Evolutionary conservation across 1,140 invertebrate genomes (phyloP), one percentile per base, ranked within the genome.

Genomic region (Trichoplusia ni): DNA sequence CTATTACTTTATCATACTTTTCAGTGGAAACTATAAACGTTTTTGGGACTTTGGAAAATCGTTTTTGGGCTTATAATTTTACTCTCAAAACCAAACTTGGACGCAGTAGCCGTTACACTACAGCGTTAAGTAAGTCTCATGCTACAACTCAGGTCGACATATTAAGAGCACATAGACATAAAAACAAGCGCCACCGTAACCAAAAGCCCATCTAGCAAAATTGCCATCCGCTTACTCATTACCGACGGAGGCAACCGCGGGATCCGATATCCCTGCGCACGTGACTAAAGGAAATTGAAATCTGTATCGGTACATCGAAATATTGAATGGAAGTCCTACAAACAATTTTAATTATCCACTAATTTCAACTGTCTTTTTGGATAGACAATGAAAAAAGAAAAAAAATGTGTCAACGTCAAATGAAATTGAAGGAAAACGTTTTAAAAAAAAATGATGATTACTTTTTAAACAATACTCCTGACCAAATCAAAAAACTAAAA

Each of bases 201-300:
- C 79, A 85, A 87, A 89, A 85, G 80, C 85, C 79, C 84, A 89
- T 87, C 84, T 82, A 84, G 80, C 69, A 68, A 86, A 88, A 89
- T 86, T 86, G 85, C 86, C 84, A 86, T 86, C 86, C 87, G 84
- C 79, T 75, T 65, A 69, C 85, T 90, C 87, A 90, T 90, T 88
- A 90, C 87, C 76, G 82, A 77, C 74, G 78, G 81, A 84, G 80
- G 80, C 77, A 79, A 84, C 82, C 85, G 79, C 82, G 74, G 78
- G 81, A 86, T 86, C 79, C 78, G 86, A 89, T 87, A 84, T 85
- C 82, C 81, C 79, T 38, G 71, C 71, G 81, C 85, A 84, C 84
- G 85, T 90, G 85, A 88, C 85, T 87, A 78, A 79, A 81, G 87
- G 87, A 90, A 88, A 90, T 90, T 90, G 87, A 90, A 90, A 90